A percentile compares a stretch with the other conserved stretches of the same genome.
These are phyloP conservation scores for Lycaena phlaeas DNA, from an alignment of 2,888 invertebrate genomes.

Conservation along the genomic window DNA sequence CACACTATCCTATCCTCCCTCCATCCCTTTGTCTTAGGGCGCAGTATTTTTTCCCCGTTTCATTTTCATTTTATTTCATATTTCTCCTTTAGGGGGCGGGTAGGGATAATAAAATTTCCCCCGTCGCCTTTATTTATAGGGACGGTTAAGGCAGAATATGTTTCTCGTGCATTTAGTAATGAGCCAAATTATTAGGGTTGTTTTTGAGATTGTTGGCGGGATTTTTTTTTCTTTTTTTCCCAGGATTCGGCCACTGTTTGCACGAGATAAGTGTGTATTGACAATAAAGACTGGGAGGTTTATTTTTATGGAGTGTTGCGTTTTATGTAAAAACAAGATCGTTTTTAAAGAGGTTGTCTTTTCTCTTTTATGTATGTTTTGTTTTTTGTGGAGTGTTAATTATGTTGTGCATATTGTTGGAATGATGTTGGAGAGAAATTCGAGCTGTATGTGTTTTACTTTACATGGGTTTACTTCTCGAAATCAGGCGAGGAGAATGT, in stretches of 20 bases:
- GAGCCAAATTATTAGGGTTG: constrained; percentile 67
- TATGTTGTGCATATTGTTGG: too few relatives aligned
- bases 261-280: constrained; percentile 42
- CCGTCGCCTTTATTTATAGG: constrained; percentile 66
- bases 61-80: constrained; percentile 74
- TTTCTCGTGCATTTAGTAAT: constrained; percentile 66
- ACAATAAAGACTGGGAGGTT: too few relatives aligned
- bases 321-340: too few relatives aligned
- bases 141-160: constrained; percentile 64
- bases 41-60: constrained; percentile 71
- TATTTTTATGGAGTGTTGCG: too few relatives aligned
- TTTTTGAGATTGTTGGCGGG: constrained; percentile 48
- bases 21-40: constrained; percentile 66
- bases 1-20: constrained; percentile 25
- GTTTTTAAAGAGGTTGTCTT: too few relatives aligned
- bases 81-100: constrained; percentile 56
- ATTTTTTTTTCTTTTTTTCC: constrained; percentile 35
- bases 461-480: too few relatives aligned
- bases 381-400: too few relatives aligned
- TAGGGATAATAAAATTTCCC: constrained; percentile 62
- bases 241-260: constrained; percentile 30
- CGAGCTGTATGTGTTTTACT: too few relatives aligned
- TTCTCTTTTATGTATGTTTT: too few relatives aligned
- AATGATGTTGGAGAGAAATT: too few relatives aligned
- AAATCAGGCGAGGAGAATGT: too few relatives aligned